phyloP scores from a whole-genome alignment of 2,888 invertebrate genomes.

The Dicranocentrus wangi region DNA sequence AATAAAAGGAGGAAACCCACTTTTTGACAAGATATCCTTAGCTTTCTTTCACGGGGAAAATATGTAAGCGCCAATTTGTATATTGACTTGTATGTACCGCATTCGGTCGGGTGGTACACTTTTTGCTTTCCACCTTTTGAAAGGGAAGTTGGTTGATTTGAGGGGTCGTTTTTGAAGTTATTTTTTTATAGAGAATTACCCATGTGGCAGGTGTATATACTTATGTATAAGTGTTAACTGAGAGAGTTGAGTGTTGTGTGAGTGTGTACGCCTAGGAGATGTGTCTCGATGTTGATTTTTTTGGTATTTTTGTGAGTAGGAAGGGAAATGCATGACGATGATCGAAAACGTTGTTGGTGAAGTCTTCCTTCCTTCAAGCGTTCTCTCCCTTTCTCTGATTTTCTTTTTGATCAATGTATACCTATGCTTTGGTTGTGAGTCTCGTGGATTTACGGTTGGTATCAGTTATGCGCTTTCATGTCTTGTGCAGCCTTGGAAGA shows the following conservation, averaged over 20 bases:
- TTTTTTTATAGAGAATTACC: no score
- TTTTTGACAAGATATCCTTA: constrained; percentile 14
- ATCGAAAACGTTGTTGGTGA: not conserved
- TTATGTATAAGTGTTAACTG: no score
- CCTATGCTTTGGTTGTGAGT: no score
- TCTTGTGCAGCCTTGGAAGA: no score
- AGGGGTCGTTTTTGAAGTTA: not conserved
- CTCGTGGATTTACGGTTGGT: no score
- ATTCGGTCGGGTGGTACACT: not conserved
- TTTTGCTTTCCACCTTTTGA: not conserved
- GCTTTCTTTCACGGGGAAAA: constrained; percentile 5
- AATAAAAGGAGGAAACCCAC: constrained; percentile 2
- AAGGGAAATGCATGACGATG: constrained; percentile 4
- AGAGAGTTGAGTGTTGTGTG: no score
- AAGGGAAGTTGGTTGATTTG: not conserved
- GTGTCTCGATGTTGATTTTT: not conserved
- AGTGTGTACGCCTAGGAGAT: no score
- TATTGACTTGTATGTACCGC: not conserved
- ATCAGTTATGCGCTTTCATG: no score
- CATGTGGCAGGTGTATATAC: no score
- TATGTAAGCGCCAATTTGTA: constrained; percentile 12
- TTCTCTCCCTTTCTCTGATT: not conserved
- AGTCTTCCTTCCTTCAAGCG: not conserved
- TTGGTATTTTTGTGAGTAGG: not conserved
- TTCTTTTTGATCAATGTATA: no score